Conservation (phyloP, 2,113 vertebrate genomes). For the Peromyscus californicus region DNA sequence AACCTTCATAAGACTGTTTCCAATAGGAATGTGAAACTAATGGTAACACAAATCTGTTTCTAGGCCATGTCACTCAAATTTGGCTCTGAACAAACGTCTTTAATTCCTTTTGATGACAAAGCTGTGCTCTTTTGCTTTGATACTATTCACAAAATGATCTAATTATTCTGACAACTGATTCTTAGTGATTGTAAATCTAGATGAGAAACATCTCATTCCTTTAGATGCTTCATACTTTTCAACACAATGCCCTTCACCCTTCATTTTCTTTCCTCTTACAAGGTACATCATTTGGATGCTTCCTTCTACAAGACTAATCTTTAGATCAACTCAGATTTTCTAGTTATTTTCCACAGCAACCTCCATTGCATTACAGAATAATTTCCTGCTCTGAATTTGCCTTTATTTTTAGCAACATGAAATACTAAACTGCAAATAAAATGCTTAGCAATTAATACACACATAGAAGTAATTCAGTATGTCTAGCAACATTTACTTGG, state of each 20-base stretch:
- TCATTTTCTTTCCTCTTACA: not conserved
- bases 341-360: not conserved
- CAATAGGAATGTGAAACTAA: no score
- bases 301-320: not conserved
- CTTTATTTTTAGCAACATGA: not conserved
- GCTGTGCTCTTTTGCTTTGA: not conserved
- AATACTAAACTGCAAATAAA: not conserved
- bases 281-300: not conserved
- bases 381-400: not conserved
- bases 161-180: not conserved
- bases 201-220: not conserved
- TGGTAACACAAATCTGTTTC: not conserved
- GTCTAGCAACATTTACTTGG: not conserved
- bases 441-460: not conserved
- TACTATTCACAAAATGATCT: not conserved
- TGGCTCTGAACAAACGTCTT: not conserved
- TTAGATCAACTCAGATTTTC: not conserved
- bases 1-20: not conserved
- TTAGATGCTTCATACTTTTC: not conserved
- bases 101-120: not conserved
- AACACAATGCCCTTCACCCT: accelerated
- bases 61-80: not conserved
- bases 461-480: not conserved
- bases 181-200: not conserved
- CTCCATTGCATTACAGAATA: not conserved